Conservation (phyloP, 2,113 vertebrate genomes). For the Drymodes brunneopygia region DNA sequence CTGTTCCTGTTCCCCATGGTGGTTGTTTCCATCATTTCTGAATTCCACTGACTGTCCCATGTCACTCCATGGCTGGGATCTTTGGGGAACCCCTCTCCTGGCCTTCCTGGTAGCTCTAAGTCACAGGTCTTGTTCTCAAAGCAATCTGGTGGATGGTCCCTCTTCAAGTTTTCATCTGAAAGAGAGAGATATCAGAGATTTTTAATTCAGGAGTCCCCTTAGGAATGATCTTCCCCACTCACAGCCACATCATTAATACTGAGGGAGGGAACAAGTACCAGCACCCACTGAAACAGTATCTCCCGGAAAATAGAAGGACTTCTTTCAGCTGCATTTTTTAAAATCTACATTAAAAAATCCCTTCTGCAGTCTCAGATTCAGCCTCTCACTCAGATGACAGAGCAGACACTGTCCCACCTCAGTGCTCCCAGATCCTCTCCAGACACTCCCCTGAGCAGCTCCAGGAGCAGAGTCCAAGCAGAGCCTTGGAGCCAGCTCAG, state of each 20-base stretch:
- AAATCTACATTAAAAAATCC: neutral
- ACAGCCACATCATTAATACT: neutral
- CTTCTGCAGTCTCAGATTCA: neutral
- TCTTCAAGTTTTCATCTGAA: neutral
- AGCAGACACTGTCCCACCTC: neutral
- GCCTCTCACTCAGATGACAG: too few relatives aligned
- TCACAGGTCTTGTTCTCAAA: neutral
- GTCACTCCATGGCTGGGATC: neutral
- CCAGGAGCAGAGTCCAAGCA: neutral
- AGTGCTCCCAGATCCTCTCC: neutral
- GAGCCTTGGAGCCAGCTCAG: neutral
- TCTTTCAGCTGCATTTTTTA: neutral
- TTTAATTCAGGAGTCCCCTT: neutral
- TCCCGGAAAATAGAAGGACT: neutral
- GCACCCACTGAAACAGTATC: neutral
- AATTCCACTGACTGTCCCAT: neutral
- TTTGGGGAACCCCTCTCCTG: neutral
- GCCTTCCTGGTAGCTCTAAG: neutral
- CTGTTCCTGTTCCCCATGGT: fast-evolving
- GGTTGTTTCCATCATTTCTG: neutral
- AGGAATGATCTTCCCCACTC: neutral
- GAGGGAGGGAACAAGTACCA: neutral
- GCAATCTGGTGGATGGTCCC: neutral
- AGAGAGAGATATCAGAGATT: neutral
- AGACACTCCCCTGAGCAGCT: neutral